A percentile compares a stretch with the other conserved stretches of the same genome.
Evolutionary conservation across 2,888 invertebrate species (phyloP).

Genomic region (Dynastes tityus): DNA sequence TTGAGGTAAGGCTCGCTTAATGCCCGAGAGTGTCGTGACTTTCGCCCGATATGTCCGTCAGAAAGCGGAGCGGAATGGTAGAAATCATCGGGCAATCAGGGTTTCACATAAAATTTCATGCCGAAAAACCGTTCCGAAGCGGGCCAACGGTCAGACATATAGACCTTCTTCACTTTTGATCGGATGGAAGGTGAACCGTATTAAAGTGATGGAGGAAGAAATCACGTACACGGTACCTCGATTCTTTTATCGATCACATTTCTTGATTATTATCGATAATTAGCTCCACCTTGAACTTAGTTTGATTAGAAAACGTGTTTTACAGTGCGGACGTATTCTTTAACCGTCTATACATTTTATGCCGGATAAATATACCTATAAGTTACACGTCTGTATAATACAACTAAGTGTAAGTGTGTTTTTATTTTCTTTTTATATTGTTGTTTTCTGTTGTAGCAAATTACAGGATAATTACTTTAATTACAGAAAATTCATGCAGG

Average conservation of each 20-base stretch:
- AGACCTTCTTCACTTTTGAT: constrained; percentile 13
- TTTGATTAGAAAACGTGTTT: constrained; percentile 62
- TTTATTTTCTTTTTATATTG: constrained; percentile 42
- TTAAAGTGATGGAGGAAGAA: constrained; percentile 11
- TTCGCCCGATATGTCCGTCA: constrained; percentile 7
- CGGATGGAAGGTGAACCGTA: constrained; percentile 8
- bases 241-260: constrained; percentile 60
- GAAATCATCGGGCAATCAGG: constrained; percentile 11
- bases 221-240: constrained; percentile 26
- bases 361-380: neutral
- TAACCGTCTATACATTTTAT: constrained; percentile 9
- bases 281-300: constrained; percentile 62
- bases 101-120: constrained; percentile 25
- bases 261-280: constrained; percentile 62
- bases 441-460: constrained; percentile 52
- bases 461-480: constrained; percentile 60
- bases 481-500: constrained; percentile 57
- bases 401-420: constrained; percentile 53
- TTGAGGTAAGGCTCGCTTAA: constrained; percentile 43
- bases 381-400: neutral
- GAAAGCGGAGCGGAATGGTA: constrained; percentile 9
- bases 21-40: constrained; percentile 29
- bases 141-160: constrained; percentile 12
- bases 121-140: constrained; percentile 13
- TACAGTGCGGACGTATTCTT: neutral